Evolutionary conservation across 2,797 vertebrate genomes (phyloP).

Genomic region (Gadopsis marmoratus): DNA sequence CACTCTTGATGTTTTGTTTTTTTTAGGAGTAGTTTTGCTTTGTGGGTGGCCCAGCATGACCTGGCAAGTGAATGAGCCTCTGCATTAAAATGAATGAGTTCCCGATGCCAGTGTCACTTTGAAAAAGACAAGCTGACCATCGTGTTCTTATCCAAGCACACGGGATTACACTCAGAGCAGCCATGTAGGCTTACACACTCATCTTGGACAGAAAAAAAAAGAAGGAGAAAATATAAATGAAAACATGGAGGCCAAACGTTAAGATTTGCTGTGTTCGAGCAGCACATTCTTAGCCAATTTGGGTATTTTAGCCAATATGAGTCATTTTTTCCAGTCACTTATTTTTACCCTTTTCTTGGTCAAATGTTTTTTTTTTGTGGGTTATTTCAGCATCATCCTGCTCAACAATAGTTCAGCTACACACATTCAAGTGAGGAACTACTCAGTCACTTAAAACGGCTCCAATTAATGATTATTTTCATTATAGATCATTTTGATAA

Average conservation of each 20-base stretch:
- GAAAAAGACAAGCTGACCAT: slow-evolving; percentile 59
- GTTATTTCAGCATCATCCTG: neutral
- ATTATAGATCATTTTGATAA: neutral
- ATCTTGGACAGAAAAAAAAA: neutral
- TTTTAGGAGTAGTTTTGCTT: slow-evolving; percentile 34
- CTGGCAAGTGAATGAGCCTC: slow-evolving; percentile 63
- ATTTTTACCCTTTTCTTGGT: neutral
- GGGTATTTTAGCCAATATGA: neutral
- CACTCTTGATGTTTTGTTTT: slow-evolving; percentile 25
- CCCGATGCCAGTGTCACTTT: slow-evolving; percentile 69
- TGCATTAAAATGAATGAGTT: slow-evolving; percentile 73
- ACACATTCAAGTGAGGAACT: neutral
- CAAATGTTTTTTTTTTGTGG: neutral
- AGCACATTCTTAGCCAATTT: neutral
- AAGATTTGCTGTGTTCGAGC: neutral
- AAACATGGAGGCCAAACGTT: neutral
- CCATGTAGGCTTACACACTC: slow-evolving; percentile 1
- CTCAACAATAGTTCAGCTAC: neutral
- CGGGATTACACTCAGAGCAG: slow-evolving; percentile 23
- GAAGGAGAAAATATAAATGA: neutral
- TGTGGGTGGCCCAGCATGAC: slow-evolving; percentile 79
- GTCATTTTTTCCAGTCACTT: slow-evolving; percentile 19
- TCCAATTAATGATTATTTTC: neutral
- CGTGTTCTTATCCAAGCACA: slow-evolving; percentile 22
- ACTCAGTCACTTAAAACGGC: neutral